A percentile compares a stretch with the other conserved stretches of the same genome.
Evolutionary conservation across 1,140 invertebrate species (phyloP).

Genomic region (Euura saliciscinereae): DNA sequence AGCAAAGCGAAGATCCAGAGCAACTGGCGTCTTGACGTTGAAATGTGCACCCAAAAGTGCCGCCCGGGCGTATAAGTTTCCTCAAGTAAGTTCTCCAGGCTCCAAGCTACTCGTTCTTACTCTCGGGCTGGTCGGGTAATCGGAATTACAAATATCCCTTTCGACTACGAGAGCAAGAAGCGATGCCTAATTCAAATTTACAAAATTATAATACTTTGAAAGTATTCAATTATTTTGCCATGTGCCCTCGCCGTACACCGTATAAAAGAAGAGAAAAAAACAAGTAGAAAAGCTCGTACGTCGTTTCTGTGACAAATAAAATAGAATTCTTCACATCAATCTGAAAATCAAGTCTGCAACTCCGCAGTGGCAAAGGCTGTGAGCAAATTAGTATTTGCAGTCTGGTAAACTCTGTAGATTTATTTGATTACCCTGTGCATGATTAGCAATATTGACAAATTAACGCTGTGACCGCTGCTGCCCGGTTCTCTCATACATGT

Average conservation of each 20-base stretch:
- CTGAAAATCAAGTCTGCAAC: no score
- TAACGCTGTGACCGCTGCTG: slow-evolving; percentile 30
- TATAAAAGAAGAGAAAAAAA: no score
- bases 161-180: slow-evolving; percentile 20
- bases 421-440: slow-evolving; percentile 44
- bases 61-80: slow-evolving; percentile 46
- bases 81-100: slow-evolving; percentile 42
- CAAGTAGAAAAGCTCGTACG: no score
- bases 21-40: slow-evolving; percentile 32
- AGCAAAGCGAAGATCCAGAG: neutral
- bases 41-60: slow-evolving; percentile 51
- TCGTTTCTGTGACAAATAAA: no score
- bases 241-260: neutral
- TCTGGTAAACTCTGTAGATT: slow-evolving; percentile 42
- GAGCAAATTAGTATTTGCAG: slow-evolving; percentile 42
- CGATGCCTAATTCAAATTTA: slow-evolving; percentile 25
- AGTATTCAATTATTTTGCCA: neutral
- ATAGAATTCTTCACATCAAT: no score
- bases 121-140: slow-evolving; percentile 47
- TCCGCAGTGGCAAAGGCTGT: slow-evolving; percentile 18
- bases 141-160: slow-evolving; percentile 56
- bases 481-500: neutral
- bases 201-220: slow-evolving; percentile 18
- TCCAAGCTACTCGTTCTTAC: slow-evolving; percentile 19
- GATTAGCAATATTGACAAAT: slow-evolving; percentile 48